Conservation (phyloP, 2,888 invertebrate genomes). For the Eudemis profundana region DNA sequence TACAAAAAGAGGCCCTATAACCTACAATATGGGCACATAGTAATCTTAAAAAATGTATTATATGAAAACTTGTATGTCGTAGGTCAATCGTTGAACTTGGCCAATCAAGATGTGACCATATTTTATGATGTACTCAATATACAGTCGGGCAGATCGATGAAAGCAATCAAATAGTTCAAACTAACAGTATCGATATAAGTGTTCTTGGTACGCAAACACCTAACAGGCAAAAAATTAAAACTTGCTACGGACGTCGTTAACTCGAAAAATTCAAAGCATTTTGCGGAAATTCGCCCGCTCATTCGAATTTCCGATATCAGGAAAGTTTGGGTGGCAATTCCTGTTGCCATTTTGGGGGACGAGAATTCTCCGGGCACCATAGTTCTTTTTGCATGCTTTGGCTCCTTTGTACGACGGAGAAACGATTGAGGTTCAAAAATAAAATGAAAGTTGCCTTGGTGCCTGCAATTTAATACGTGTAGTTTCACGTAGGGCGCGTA, state of each 20-base stretch:
- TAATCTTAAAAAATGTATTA: too few relatives aligned
- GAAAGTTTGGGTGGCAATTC: not conserved
- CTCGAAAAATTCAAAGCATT: constrained; percentile 5
- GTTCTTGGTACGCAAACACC: not conserved
- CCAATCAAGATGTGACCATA: too few relatives aligned
- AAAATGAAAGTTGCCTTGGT: not conserved
- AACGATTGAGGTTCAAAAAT: not conserved
- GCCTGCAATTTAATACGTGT: not conserved
- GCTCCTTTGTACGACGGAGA: not conserved
- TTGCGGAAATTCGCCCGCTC: constrained; percentile 2
- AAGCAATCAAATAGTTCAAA: too few relatives aligned
- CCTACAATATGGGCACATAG: too few relatives aligned
- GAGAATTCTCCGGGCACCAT: not conserved
- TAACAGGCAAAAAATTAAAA: constrained; percentile 2
- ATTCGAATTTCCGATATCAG: constrained; percentile 12
- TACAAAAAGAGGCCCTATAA: too few relatives aligned
- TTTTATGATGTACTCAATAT: too few relatives aligned
- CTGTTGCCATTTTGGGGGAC: not conserved
- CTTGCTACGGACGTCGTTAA: constrained; percentile 1
- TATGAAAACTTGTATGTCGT: too few relatives aligned
- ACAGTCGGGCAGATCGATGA: too few relatives aligned
- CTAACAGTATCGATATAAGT: not conserved
- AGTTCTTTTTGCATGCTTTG: constrained; percentile 8
- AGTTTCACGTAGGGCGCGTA: not conserved
- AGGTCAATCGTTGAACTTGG: too few relatives aligned